A percentile compares a stretch with the other conserved stretches of the same genome.
Conservation (phyloP, 2,888 invertebrate species). For the Actias luna region DNA sequence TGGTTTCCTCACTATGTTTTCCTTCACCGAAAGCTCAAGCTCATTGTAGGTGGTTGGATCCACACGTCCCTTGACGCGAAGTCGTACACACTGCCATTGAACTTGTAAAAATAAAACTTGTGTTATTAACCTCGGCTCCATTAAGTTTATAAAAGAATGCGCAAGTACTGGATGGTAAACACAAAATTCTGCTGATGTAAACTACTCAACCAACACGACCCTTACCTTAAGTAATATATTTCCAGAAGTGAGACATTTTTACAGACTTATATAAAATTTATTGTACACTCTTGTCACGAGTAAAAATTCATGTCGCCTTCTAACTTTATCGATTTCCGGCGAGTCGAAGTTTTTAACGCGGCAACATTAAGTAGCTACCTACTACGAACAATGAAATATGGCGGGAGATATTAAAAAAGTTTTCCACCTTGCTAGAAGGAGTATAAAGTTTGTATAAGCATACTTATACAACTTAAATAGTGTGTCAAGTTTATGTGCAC, state of each 20-base stretch:
- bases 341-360: conserved; percentile 3
- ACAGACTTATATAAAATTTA: not conserved
- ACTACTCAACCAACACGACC: no score
- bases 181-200: no score
- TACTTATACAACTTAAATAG: not conserved
- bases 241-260: not conserved
- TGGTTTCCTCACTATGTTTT: no score
- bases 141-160: no score
- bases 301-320: conserved; percentile 3
- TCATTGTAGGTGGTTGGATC: no score
- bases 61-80: no score
- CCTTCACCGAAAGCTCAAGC: no score
- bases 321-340: not conserved
- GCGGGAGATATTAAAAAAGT: conserved; percentile 3
- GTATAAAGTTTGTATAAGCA: not conserved
- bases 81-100: no score
- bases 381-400: conserved; percentile 5
- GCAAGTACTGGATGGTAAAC: no score
- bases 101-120: no score
- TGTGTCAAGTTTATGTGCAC: not conserved
- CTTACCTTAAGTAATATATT: not conserved
- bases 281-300: not conserved
- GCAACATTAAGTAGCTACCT: conserved; percentile 5
- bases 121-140: no score
- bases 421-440: not conserved